Percentiles rank a stretch among this genome's conserved stretches.
Evolutionary conservation across 2,797 vertebrate species (phyloP).

Genomic region (Tiaroga cobitis): DNA sequence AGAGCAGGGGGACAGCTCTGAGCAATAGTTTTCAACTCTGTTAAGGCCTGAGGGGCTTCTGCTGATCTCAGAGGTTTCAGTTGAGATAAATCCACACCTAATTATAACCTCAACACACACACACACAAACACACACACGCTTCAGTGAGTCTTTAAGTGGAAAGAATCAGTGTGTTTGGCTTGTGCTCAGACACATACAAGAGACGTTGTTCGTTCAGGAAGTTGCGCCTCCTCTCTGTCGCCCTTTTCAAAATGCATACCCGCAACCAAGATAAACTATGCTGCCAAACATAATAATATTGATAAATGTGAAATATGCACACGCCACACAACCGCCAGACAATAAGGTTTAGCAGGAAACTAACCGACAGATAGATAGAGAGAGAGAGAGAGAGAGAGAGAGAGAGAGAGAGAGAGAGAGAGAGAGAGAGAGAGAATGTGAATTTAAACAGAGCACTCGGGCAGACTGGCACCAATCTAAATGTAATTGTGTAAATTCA

Average conservation of each 20-base stretch:
- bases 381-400: slow-evolving; percentile 9
- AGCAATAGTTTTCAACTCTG: neutral
- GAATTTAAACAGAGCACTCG: slow-evolving; percentile 45
- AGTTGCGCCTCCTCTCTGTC: slow-evolving; percentile 3
- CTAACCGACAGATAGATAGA: neutral
- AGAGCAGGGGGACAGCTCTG: neutral
- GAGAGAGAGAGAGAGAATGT: slow-evolving; percentile 21
- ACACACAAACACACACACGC: neutral
- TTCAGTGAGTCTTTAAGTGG: neutral
- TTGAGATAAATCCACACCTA: neutral
- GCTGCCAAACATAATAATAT: slow-evolving; percentile 34
- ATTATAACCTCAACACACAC: neutral
- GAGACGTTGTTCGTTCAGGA: neutral
- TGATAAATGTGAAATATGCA: slow-evolving; percentile 39
- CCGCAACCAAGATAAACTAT: slow-evolving; percentile 32
- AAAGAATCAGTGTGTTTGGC: neutral
- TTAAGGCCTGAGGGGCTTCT: neutral
- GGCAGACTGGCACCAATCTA: slow-evolving; percentile 50
- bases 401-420: slow-evolving; percentile 12
- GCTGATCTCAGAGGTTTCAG: slow-evolving; percentile 8
- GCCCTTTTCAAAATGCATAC: slow-evolving; percentile 12
- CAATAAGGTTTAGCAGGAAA: slow-evolving; percentile 27
- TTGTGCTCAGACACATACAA: slow-evolving; percentile 4
- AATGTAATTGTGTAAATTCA: slow-evolving; percentile 55
- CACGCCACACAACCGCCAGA: neutral